phyloP scores from a whole-genome alignment of 2,888 invertebrate species.

The Spatulosminthurus flaviceps region DNA sequence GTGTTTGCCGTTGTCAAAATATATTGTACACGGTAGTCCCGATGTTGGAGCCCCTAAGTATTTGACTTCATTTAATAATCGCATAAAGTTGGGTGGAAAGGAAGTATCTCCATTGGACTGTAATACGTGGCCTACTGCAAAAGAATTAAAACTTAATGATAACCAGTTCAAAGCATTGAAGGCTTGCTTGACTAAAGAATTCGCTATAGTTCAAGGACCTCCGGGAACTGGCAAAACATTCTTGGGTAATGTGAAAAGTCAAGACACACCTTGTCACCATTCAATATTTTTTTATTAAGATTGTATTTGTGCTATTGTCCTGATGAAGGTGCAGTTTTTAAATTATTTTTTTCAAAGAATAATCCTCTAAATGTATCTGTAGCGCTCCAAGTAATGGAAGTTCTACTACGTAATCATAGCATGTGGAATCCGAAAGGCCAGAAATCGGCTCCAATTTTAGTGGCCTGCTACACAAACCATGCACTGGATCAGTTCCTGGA shows the following conservation, averaged over 20 bases:
- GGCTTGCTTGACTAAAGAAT: slow-evolving; percentile 76
- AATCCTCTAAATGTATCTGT: slow-evolving; percentile 65
- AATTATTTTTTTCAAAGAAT: too few relatives aligned
- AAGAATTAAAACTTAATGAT: slow-evolving; percentile 71
- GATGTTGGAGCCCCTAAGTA: slow-evolving; percentile 67
- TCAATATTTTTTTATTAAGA: too few relatives aligned
- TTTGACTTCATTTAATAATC: slow-evolving; percentile 59
- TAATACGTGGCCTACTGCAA: slow-evolving; percentile 68
- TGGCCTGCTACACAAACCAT: slow-evolving; percentile 86
- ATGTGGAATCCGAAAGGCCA: slow-evolving; percentile 65
- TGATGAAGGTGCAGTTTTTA: too few relatives aligned
- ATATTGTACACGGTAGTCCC: slow-evolving; percentile 71
- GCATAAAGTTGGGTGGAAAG: slow-evolving; percentile 43
- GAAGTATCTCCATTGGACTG: slow-evolving; percentile 48
- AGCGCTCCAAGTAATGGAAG: slow-evolving; percentile 78
- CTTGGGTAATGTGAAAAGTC: slow-evolving; percentile 46
- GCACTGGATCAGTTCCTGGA: slow-evolving; percentile 81
- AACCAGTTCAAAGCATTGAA: slow-evolving; percentile 76
- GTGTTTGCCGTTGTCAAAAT: slow-evolving; percentile 75
- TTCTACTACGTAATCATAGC: slow-evolving; percentile 72
- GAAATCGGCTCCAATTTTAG: slow-evolving; percentile 72
- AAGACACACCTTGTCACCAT: too few relatives aligned
- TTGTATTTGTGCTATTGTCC: too few relatives aligned
- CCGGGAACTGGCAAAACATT: slow-evolving; percentile 71
- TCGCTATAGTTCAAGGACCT: slow-evolving; percentile 80